These are phyloP conservation scores for Campylorhamphus procurvoides DNA, from an alignment of 2,113 vertebrate genomes.

Conservation along the genomic window DNA sequence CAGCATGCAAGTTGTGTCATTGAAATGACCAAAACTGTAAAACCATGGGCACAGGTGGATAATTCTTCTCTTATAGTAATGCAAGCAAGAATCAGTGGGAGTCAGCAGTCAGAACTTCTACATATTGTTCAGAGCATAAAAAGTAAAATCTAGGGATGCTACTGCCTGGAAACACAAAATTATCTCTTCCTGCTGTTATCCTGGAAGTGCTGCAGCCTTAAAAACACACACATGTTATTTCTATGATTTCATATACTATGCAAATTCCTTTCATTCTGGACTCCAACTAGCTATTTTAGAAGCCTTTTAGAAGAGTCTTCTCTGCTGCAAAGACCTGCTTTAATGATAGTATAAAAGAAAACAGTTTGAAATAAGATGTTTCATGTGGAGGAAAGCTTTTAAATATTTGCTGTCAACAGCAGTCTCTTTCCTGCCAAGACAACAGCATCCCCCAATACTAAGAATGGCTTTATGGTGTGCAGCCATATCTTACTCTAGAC, in stretches of 20 bases:
- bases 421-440: not conserved
- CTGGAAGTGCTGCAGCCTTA: not conserved
- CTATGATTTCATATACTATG: not conserved
- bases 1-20: not conserved
- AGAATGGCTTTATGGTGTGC: not conserved
- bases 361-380: not conserved
- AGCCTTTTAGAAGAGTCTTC: not conserved
- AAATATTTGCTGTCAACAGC: not conserved
- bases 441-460: not conserved
- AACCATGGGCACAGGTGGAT: not conserved
- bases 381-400: not conserved
- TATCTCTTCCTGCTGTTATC: not conserved
- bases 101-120: not conserved
- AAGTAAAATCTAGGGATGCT: not conserved
- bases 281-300: not conserved
- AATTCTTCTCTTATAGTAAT: not conserved
- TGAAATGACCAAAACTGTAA: not conserved
- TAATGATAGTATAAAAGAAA: not conserved
- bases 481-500: not conserved
- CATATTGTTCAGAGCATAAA: not conserved
- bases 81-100: not conserved
- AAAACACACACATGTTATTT: not conserved
- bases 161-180: not conserved
- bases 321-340: not conserved
- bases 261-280: not conserved